These are phyloP conservation scores for Girardinus metallicus DNA, from an alignment of 2,797 vertebrate genomes.

Conservation along the genomic window DNA sequence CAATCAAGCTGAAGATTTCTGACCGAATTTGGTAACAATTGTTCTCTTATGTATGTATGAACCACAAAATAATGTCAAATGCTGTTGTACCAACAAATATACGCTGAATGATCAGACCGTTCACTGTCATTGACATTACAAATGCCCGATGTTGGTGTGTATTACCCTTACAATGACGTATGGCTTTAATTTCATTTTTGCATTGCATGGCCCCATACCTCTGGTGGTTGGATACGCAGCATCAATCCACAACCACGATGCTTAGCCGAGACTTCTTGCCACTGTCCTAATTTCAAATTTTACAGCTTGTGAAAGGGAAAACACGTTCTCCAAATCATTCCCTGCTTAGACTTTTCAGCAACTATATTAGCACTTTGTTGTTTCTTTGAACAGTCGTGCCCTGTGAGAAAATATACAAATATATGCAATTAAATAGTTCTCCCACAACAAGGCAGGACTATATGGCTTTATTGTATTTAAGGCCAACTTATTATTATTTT, in stretches of 20 bases:
- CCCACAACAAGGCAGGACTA: no score
- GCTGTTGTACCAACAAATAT: background rate
- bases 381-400: background rate
- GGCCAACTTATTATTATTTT: no score
- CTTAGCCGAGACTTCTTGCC: background rate
- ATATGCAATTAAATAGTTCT: no score
- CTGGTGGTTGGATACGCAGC: background rate
- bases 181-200: background rate
- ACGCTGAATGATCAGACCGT: background rate
- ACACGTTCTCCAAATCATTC: background rate
- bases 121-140: background rate
- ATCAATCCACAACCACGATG: background rate
- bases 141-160: background rate
- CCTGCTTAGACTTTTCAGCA: background rate
- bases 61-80: background rate
- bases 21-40: background rate
- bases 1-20: background rate
- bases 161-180: background rate
- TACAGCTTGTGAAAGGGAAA: background rate
- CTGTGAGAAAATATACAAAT: background rate
- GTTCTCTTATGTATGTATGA: background rate
- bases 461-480: no score
- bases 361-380: background rate
- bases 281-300: background rate
- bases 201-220: background rate